Conservation (phyloP, 1,140 invertebrate genomes). For the Cephus cinctus region DNA sequence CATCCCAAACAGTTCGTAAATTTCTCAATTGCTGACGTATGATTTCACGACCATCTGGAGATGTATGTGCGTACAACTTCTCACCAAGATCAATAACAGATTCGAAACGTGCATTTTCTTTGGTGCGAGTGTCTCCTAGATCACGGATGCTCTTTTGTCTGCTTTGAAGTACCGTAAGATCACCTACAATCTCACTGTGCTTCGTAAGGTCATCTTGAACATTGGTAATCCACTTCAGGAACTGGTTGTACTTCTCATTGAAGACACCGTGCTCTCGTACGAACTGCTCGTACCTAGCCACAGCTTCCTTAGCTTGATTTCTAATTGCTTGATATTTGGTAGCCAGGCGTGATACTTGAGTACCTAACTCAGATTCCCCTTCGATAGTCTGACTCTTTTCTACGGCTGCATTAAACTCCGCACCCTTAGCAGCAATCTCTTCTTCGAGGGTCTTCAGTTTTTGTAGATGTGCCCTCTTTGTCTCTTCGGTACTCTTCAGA, state of each 20-base stretch:
- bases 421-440: constrained; percentile 71
- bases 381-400: constrained; percentile 73
- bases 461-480: constrained; percentile 78
- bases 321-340: constrained; percentile 84
- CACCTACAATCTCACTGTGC: constrained; percentile 83
- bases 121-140: constrained; percentile 76
- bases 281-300: constrained; percentile 77
- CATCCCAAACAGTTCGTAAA: constrained; percentile 83
- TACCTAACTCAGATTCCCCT: constrained; percentile 73
- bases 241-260: constrained; percentile 74
- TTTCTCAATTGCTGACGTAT: constrained; percentile 85
- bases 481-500: constrained; percentile 79
- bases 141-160: constrained; percentile 81
- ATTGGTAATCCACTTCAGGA: constrained; percentile 72
- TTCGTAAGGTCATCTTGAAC: constrained; percentile 73
- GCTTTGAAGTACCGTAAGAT: constrained; percentile 80
- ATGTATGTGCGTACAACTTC: constrained; percentile 88
- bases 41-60: constrained; percentile 88
- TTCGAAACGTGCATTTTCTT: constrained; percentile 81
- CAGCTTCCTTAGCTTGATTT: constrained; percentile 77
- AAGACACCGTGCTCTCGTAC: constrained; percentile 84
- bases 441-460: constrained; percentile 74
- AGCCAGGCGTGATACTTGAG: constrained; percentile 75
- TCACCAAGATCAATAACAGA: constrained; percentile 85
- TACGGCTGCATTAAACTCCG: constrained; percentile 69